phyloP scores from a whole-genome alignment of 2,113 vertebrate genomes.

The Aegotheles bennettii region DNA sequence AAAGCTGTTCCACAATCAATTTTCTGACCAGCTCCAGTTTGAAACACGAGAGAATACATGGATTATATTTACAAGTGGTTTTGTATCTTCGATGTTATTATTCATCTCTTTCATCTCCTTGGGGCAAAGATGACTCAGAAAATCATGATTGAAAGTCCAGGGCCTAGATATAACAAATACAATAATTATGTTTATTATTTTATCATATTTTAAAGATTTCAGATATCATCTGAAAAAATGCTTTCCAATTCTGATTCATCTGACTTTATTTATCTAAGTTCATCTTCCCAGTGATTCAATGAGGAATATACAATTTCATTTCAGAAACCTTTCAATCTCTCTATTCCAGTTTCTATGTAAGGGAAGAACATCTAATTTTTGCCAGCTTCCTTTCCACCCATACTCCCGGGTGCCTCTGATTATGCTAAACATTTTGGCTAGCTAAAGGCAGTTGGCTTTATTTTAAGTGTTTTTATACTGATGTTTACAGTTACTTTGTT shows the following conservation, averaged over 20 bases:
- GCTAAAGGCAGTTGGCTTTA: background rate
- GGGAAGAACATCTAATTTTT: background rate
- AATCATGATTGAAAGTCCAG: background rate
- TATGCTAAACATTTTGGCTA: background rate
- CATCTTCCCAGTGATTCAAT: background rate
- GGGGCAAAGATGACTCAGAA: background rate
- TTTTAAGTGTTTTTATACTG: background rate
- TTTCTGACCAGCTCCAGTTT: background rate
- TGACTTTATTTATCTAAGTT: background rate
- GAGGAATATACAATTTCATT: background rate
- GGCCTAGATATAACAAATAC: background rate
- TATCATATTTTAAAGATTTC: background rate
- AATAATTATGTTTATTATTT: background rate
- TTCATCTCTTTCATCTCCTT: background rate
- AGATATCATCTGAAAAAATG: background rate
- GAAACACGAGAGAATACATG: background rate
- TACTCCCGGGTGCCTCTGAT: background rate
- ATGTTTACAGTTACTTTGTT: background rate
- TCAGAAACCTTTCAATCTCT: background rate
- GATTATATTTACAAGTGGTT: slow-evolving; percentile 5
- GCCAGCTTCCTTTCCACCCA: background rate
- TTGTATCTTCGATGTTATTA: background rate
- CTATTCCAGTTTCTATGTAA: background rate
- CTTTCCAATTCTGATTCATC: background rate
- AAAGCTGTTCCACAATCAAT: background rate